Evolutionary conservation across 2,888 invertebrate genomes (phyloP).

Genomic region (Chydorus sphaericus): DNA sequence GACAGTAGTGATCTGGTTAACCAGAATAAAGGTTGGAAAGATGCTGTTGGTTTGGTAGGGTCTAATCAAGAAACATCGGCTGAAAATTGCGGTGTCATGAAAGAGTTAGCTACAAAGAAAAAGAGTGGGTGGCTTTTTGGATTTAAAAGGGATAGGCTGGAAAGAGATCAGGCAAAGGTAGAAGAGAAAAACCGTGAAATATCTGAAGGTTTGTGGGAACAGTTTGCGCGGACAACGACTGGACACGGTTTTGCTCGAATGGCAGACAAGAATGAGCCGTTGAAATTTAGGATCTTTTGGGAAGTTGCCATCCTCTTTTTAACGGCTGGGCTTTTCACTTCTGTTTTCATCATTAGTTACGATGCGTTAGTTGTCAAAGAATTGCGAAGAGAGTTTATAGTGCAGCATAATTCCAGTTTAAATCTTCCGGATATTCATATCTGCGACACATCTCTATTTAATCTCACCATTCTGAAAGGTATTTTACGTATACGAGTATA

Average conservation of each 20-base stretch:
- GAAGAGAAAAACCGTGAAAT: too few species aligned
- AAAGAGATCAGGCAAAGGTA: too few species aligned
- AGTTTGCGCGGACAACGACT: constrained; percentile 8
- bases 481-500: neutral
- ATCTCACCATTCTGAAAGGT: neutral
- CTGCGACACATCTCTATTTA: constrained; percentile 12
- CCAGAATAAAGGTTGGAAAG: too few species aligned
- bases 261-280: neutral
- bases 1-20: too few species aligned
- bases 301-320: neutral
- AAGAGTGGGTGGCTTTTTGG: too few species aligned
- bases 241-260: constrained; percentile 13
- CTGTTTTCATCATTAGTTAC: constrained; percentile 9
- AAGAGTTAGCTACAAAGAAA: too few species aligned
- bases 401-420: neutral
- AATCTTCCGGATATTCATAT: constrained; percentile 11
- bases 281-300: constrained; percentile 6
- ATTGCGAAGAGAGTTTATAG: constrained; percentile 8
- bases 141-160: too few species aligned
- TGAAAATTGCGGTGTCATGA: too few species aligned
- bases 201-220: too few species aligned
- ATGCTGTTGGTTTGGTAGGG: too few species aligned
- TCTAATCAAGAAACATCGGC: too few species aligned
- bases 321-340: neutral
- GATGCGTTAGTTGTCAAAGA: constrained; percentile 3